Evolutionary conservation across 2,113 vertebrate genomes (phyloP).

Genomic region (Cynopterus brachyotis): DNA sequence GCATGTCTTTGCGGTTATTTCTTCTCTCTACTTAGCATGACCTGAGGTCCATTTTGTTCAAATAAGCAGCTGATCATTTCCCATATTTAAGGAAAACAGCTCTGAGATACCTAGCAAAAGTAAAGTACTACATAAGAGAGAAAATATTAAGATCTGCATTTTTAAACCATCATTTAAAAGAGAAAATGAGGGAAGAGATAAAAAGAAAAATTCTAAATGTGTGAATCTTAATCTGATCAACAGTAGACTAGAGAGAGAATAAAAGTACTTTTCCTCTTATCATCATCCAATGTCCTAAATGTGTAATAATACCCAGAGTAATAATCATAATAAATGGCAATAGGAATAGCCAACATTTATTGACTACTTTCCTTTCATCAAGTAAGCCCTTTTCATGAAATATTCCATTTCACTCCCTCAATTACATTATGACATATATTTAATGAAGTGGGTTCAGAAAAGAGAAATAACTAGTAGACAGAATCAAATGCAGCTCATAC

Average conservation of each 20-base stretch:
- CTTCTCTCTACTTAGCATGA: constrained; percentile 20
- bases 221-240: neutral
- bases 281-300: neutral
- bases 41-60: neutral
- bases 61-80: neutral
- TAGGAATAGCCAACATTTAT: neutral
- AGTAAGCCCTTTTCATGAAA: neutral
- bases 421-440: neutral
- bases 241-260: neutral
- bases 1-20: constrained; percentile 15
- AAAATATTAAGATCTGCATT: neutral
- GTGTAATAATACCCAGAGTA: neutral
- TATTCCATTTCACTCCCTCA: neutral
- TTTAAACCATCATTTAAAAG: neutral
- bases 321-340: neutral
- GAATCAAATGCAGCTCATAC: neutral
- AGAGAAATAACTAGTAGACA: neutral
- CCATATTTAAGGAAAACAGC: neutral
- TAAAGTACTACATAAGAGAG: neutral
- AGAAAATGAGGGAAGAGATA: neutral
- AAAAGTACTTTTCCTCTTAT: neutral
- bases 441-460: neutral
- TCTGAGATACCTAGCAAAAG: neutral
- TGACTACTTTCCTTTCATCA: constrained; percentile 8
- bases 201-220: neutral